Conservation (phyloP, 2,888 invertebrate species). For the Volucella zonaria region DNA sequence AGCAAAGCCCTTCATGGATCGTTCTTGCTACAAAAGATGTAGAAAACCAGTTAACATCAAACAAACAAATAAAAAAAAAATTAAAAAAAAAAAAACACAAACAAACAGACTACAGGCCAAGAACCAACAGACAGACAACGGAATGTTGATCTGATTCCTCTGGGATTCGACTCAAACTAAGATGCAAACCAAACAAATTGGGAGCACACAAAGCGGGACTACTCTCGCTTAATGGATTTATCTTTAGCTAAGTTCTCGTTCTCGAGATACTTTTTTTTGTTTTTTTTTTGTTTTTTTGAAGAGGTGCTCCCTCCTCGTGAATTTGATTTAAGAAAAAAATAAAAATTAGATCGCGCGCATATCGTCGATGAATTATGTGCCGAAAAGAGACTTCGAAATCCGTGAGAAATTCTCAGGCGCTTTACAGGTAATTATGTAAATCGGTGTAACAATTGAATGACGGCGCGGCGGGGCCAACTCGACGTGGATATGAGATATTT, state of each 20-base stretch:
- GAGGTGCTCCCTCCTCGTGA: too few species aligned
- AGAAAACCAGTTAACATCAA: conserved; percentile 29
- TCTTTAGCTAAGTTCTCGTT: not conserved
- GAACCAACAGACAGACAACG: conserved; percentile 16
- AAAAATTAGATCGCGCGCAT: conserved; percentile 34
- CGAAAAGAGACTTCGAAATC: conserved; percentile 5
- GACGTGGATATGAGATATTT: conserved; percentile 30
- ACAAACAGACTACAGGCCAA: not conserved
- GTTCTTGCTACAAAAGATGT: not conserved
- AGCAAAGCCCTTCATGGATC: conserved; percentile 19
- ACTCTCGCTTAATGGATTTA: conserved; percentile 14
- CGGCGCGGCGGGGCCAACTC: not conserved
- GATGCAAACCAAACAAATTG: conserved; percentile 5
- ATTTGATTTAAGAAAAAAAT: not conserved
- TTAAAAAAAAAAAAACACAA: not conserved
- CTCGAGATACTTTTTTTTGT: too few species aligned
- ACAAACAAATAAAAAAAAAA: not conserved
- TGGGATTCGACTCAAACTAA: conserved; percentile 7
- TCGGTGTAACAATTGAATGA: conserved; percentile 43
- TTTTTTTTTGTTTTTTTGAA: too few species aligned
- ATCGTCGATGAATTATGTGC: conserved; percentile 24
- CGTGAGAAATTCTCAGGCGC: conserved; percentile 33
- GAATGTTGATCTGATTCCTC: conserved; percentile 24
- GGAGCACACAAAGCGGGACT: conserved; percentile 9
- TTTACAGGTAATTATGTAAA: conserved; percentile 55